Conservation (phyloP, 2,113 vertebrate genomes). For the Catagonus wagneri region DNA sequence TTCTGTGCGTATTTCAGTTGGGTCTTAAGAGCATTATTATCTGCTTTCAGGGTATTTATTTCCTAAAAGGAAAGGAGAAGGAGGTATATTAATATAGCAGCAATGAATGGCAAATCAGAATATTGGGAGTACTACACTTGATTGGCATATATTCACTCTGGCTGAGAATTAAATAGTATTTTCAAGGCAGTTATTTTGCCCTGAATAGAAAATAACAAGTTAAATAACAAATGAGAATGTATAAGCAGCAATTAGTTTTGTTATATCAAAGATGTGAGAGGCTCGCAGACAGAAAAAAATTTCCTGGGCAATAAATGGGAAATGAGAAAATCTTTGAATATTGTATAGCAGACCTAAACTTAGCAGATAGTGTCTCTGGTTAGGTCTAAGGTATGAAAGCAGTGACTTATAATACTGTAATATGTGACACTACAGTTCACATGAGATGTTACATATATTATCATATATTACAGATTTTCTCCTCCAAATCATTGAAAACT, state of each 20-base stretch:
- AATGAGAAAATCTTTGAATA: background rate
- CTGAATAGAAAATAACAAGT: slow-evolving; percentile 65
- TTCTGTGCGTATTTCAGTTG: slow-evolving; percentile 93
- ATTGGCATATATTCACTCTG: slow-evolving; percentile 36
- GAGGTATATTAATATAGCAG: slow-evolving; percentile 56
- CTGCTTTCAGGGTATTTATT: slow-evolving; percentile 91
- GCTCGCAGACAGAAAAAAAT: slow-evolving; percentile 33
- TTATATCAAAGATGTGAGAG: slow-evolving; percentile 30
- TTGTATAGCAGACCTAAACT: background rate
- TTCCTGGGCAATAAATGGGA: background rate
- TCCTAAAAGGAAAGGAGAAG: slow-evolving; percentile 89
- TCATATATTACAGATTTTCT: background rate
- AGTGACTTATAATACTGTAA: background rate
- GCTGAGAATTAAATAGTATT: slow-evolving; percentile 54
- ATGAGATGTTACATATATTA: background rate
- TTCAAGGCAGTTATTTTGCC: slow-evolving; percentile 60
- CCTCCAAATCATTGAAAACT: background rate
- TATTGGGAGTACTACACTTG: slow-evolving; percentile 35
- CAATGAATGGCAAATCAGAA: slow-evolving; percentile 25
- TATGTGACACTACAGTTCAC: background rate
- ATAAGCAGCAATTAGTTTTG: slow-evolving; percentile 62
- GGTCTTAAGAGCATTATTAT: slow-evolving; percentile 92
- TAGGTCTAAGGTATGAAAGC: background rate
- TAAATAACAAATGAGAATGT: slow-evolving; percentile 37
- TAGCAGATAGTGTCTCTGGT: slow-evolving; percentile 18